phyloP scores from a whole-genome alignment of 2,797 vertebrate genomes.

The Gallinago nigripennis region DNA sequence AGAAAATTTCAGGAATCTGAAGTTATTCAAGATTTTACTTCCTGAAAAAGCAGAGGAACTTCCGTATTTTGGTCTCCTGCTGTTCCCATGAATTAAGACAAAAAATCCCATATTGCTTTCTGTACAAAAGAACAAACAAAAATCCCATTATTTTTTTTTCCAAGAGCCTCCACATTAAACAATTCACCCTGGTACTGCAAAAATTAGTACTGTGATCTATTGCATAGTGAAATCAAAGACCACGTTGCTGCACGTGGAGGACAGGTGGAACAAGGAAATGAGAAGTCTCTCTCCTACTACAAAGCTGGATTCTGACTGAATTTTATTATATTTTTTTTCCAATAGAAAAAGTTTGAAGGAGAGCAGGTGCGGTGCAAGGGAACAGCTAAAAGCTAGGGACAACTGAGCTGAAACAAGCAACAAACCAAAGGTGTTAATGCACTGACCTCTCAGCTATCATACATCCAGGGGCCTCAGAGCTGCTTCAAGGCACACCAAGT shows the following conservation, averaged over 20 bases:
- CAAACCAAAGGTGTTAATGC: not conserved
- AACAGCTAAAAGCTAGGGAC: not conserved
- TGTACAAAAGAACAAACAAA: not conserved
- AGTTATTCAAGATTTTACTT: not conserved
- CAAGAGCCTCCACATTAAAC: not conserved
- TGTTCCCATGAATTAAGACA: not conserved
- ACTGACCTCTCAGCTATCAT: not conserved
- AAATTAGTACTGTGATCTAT: not conserved
- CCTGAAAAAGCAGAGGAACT: not conserved
- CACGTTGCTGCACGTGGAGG: not conserved
- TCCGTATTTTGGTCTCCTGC: not conserved
- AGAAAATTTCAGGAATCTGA: not conserved
- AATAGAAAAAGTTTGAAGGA: not conserved
- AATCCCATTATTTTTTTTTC: not conserved
- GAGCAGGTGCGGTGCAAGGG: not conserved
- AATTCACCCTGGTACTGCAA: not conserved
- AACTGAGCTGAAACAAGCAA: not conserved
- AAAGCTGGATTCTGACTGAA: not conserved
- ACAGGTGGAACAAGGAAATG: not conserved
- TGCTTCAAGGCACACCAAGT: not conserved
- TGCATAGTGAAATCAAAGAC: not conserved
- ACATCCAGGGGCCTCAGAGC: fast-evolving
- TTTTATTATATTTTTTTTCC: not conserved
- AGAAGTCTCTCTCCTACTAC: not conserved
- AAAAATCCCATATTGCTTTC: not conserved